phyloP scores from a whole-genome alignment of 2,113 vertebrate genomes.

The Macquaria australasica region DNA sequence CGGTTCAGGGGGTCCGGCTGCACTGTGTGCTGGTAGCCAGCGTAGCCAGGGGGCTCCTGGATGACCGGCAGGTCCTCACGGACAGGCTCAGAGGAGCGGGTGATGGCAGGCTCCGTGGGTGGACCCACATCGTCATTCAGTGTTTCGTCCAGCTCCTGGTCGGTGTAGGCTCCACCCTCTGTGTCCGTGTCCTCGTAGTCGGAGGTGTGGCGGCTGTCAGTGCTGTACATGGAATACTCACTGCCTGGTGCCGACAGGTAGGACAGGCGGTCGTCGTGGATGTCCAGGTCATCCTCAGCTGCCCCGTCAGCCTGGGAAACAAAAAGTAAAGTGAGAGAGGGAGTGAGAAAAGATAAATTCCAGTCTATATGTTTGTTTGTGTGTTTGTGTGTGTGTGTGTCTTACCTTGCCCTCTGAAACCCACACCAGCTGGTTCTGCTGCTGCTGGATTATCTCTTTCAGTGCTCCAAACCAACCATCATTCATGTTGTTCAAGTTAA shows the following conservation, averaged over 20 bases:
- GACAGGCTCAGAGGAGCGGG: constrained; percentile 97
- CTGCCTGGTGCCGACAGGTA: constrained; percentile 99
- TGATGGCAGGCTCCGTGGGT: constrained; percentile 95
- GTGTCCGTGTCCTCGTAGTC: constrained; percentile 99
- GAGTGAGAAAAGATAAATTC: not conserved
- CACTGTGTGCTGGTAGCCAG: constrained; percentile 85
- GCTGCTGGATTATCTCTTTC: constrained; percentile 95
- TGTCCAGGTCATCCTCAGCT: constrained; percentile 96
- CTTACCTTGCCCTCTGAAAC: constrained; percentile 99
- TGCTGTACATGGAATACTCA: constrained; percentile 99
- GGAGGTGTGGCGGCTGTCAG: constrained; percentile 98
- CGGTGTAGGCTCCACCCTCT: constrained; percentile 98
- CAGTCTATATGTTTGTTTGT: not conserved
- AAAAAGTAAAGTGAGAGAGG: not conserved
- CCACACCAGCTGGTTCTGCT: constrained; percentile 99
- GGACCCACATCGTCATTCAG: constrained; percentile 96
- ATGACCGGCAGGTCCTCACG: constrained; percentile 94
- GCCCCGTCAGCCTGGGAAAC: constrained; percentile 92
- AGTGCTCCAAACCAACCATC: constrained; percentile 98
- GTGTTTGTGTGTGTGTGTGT: not conserved
- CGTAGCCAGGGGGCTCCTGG: constrained; percentile 90
- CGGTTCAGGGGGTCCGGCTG: constrained; percentile 91
- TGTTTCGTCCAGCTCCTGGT: constrained; percentile 99
- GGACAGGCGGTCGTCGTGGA: constrained; percentile 98
- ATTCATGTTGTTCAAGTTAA: constrained; percentile 99